Evolutionary conservation across 2,888 invertebrate genomes (phyloP).

Genomic region (Xylophagus ater): DNA sequence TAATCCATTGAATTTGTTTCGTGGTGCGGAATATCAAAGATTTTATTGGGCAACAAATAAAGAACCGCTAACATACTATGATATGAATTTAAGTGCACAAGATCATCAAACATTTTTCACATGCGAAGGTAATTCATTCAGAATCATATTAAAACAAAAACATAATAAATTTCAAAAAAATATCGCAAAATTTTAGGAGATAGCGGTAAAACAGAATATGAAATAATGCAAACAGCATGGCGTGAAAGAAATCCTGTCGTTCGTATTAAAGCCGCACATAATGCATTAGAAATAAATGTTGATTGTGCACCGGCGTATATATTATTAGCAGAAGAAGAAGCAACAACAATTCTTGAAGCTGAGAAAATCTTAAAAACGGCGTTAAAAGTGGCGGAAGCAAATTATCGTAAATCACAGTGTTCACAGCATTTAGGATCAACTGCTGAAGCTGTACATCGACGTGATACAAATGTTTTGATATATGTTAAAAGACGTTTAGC

Average conservation of each 20-base stretch:
- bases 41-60: constrained; percentile 84
- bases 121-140: constrained; percentile 50
- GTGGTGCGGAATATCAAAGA: constrained; percentile 94
- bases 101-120: constrained; percentile 97
- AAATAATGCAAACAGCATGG: constrained; percentile 95
- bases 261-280: constrained; percentile 82
- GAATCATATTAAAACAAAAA: not conserved
- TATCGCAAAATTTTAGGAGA: constrained; percentile 41
- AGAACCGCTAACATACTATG: constrained; percentile 94
- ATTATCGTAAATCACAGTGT: constrained; percentile 66
- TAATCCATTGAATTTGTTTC: constrained; percentile 88
- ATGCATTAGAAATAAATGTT: constrained; percentile 72
- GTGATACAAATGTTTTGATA: constrained; percentile 88
- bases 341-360: constrained; percentile 79
- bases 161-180: not conserved
- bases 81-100: constrained; percentile 97
- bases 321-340: constrained; percentile 91
- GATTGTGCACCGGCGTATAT: constrained; percentile 94
- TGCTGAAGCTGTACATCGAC: constrained; percentile 66
- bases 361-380: constrained; percentile 76
- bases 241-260: constrained; percentile 85
- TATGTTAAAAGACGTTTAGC: constrained; percentile 88
- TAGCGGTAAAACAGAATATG: constrained; percentile 75
- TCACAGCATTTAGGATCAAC: constrained; percentile 63
- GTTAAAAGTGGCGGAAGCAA: constrained; percentile 70